phyloP scores from a whole-genome alignment of 2,113 vertebrate species.

The Nesogale talazaci region DNA sequence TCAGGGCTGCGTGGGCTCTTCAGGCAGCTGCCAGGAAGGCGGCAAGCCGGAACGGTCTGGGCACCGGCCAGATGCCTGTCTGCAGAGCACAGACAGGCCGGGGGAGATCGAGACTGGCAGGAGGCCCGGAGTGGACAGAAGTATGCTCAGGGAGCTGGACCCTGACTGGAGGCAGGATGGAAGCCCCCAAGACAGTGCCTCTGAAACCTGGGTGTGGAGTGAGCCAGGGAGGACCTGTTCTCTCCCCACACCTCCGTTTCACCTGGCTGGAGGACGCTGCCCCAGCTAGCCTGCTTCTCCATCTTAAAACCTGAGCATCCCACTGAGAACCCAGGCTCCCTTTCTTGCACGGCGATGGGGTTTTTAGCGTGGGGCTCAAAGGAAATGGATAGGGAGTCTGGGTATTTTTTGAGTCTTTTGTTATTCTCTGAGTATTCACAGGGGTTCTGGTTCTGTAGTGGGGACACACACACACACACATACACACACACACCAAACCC shows the following conservation, averaged over 20 bases:
- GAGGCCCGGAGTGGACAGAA: background rate
- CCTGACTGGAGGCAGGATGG: background rate
- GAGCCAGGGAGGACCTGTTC: background rate
- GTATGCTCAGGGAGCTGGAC: background rate
- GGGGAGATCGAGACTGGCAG: rapidly evolving
- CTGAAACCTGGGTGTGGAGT: background rate
- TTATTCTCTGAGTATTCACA: too few relatives aligned
- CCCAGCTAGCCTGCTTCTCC: background rate
- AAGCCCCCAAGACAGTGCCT: rapidly evolving
- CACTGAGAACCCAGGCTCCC: background rate
- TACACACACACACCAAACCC: too few relatives aligned
- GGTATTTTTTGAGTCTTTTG: too few relatives aligned
- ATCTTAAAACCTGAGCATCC: background rate
- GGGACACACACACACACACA: too few relatives aligned
- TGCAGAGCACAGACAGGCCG: background rate
- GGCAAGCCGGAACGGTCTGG: conserved; percentile 1
- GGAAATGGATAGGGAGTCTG: background rate
- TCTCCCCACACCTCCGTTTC: background rate
- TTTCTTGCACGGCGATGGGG: background rate
- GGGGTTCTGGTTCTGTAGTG: too few relatives aligned
- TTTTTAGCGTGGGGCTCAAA: background rate
- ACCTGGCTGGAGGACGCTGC: too few relatives aligned
- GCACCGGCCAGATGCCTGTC: background rate
- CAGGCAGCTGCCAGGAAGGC: conserved; percentile 47
- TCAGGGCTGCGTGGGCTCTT: conserved; percentile 48